These are phyloP conservation scores for Eupithecia centaureata DNA, from an alignment of 2,888 invertebrate species.

Conservation along the genomic window DNA sequence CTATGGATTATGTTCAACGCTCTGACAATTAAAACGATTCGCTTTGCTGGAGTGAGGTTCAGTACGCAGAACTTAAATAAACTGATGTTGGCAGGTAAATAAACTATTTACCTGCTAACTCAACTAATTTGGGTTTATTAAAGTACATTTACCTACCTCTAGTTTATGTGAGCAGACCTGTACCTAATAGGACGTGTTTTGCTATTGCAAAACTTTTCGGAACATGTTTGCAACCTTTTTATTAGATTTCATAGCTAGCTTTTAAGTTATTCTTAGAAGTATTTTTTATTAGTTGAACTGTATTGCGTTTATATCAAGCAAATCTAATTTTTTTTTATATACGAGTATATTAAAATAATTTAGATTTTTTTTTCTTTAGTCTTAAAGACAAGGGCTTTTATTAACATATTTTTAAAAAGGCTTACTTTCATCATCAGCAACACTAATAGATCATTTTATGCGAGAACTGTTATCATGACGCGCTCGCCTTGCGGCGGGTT, in stretches of 20 bases:
- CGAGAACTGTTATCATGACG: too few relatives aligned
- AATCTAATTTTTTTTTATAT: background rate
- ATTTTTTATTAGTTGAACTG: background rate
- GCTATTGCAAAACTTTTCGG: background rate
- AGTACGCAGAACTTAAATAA: background rate
- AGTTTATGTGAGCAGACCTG: background rate
- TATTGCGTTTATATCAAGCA: background rate
- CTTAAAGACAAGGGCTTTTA: background rate
- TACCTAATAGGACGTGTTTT: background rate
- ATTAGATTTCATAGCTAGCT: background rate
- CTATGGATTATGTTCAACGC: constrained; percentile 23
- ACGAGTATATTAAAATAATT: too few relatives aligned
- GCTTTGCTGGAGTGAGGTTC: background rate
- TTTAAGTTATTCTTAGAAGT: background rate
- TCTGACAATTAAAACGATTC: constrained; percentile 10
- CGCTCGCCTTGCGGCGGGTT: background rate
- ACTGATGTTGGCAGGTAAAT: too few relatives aligned
- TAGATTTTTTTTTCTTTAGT: too few relatives aligned
- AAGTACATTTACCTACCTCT: background rate
- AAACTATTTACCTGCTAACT: background rate
- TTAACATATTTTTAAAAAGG: background rate
- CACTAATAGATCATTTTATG: background rate
- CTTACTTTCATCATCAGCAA: background rate
- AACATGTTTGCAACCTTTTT: background rate
- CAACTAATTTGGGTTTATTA: background rate